A percentile compares a stretch with the other conserved stretches of the same genome.
Evolutionary conservation across 2,797 vertebrate genomes (phyloP).

Genomic region (Diglossa cyanea): DNA sequence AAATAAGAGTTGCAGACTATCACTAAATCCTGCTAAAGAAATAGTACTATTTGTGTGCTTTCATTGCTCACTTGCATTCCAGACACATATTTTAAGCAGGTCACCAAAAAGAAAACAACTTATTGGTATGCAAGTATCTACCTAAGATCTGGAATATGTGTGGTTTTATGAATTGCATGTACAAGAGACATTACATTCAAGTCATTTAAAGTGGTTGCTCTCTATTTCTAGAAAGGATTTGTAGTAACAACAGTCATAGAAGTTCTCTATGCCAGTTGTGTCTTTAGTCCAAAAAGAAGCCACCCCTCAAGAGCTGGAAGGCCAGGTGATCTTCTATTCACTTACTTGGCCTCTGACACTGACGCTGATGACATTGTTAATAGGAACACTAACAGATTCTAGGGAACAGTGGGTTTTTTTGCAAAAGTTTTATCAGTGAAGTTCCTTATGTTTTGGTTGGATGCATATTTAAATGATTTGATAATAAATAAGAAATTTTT

Average conservation of each 20-base stretch:
- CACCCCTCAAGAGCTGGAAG: neutral
- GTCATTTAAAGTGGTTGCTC: neutral
- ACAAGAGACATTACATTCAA: neutral
- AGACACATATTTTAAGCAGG: neutral
- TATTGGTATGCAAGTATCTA: neutral
- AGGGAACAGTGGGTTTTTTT: neutral
- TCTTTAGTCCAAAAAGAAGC: neutral
- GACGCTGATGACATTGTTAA: neutral
- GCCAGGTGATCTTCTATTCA: neutral
- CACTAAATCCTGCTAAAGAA: neutral
- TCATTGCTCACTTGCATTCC: neutral
- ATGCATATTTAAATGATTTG: neutral
- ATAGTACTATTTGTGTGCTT: neutral
- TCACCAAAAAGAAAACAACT: neutral
- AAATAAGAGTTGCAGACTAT: neutral
- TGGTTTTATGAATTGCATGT: neutral
- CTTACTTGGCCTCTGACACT: neutral
- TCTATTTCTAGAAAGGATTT: neutral
- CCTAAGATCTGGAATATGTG: neutral
- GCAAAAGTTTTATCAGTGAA: neutral
- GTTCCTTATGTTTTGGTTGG: neutral
- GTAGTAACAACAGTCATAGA: neutral
- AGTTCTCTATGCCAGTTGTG: neutral
- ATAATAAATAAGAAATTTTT: neutral
- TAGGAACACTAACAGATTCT: neutral